Base-by-base conservation (phyloP, 2,113 vertebrate species). In the Bombycilla garrulus region DNA sequence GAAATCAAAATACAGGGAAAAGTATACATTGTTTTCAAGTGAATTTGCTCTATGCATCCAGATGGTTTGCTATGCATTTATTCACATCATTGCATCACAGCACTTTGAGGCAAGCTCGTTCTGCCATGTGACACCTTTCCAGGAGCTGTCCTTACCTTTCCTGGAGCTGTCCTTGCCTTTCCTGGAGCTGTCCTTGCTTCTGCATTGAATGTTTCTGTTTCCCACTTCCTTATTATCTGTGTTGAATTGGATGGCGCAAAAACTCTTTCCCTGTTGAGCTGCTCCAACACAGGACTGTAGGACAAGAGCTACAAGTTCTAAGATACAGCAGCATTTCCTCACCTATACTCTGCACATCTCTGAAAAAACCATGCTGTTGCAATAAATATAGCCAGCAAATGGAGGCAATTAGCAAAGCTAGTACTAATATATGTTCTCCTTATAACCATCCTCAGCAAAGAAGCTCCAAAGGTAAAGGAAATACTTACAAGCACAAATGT, bases 21-120 rank as follows among this genome's bases (percentile, higher is more conserved):
- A 7, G 12, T 12, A 26, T 51, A 21, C 2, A 6, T 28, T 42
- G 57, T 65, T 78, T 70, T 24, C n/a, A 53, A 23, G 42, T 45
- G 6, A 18, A 31, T 88, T 62, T 11, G 4, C 33, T 38, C 6
- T 81, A 1, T 11, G 65, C 1, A 4, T 0, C 42, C n/a, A 57
- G 61, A 5, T 36, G 20, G 5, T 61, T 70, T 74, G 31, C 19
- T 79, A 2, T 1, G 2, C 19, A 21, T 9, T 2, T 36, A 16
- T 77, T 40, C 4, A 1, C 26, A 44, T 72, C 10, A 17, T 23
- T 67, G 36, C 42, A 53, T 20, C 38, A 23, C 51, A 74, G 45
- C 28, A 11, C 19, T 65, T 66, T 25, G 14, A 62, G 36, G 25
- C 26, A 44, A 38, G 28, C 48, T 56, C 0, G 0, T 45, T 61